Percentiles rank a stretch among this genome's conserved stretches.
Conservation (phyloP, 2,113 vertebrate species). For the Megalops atlanticus region DNA sequence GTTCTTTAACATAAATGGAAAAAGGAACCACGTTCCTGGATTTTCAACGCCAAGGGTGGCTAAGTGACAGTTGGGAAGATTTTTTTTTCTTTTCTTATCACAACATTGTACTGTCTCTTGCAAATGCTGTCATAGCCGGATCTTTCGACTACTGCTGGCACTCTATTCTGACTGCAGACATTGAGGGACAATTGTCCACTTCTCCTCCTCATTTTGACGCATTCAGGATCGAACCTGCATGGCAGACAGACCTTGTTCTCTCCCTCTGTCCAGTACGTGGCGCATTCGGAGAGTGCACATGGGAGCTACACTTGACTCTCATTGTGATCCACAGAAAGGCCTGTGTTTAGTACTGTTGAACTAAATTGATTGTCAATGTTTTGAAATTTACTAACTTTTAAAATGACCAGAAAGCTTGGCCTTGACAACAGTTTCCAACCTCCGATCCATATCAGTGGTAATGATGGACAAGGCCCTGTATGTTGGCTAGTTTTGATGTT, state of each 20-base stretch:
- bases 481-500: neutral
- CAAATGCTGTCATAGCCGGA: neutral
- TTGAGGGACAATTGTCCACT: neutral
- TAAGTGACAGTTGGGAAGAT: neutral
- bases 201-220: neutral
- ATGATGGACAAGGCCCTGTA: neutral
- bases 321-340: neutral
- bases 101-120: neutral
- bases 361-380: conserved; percentile 34
- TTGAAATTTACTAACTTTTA: conserved; percentile 37
- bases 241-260: neutral
- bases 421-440: conserved; percentile 24
- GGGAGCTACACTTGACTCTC: neutral
- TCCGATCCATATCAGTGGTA: neutral
- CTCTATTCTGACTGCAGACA: neutral
- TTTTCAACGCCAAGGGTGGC: neutral
- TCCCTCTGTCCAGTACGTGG: neutral
- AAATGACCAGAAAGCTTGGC: conserved; percentile 42
- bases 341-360: neutral
- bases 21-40: neutral
- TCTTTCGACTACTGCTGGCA: neutral
- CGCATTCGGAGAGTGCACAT: neutral
- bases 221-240: neutral
- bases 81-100: conserved; percentile 24
- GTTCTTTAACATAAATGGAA: neutral